Evolutionary conservation across 2,113 vertebrate genomes (phyloP), one percentile per base, ranked within the genome.

Genomic region (Rostratula benghalensis): DNA sequence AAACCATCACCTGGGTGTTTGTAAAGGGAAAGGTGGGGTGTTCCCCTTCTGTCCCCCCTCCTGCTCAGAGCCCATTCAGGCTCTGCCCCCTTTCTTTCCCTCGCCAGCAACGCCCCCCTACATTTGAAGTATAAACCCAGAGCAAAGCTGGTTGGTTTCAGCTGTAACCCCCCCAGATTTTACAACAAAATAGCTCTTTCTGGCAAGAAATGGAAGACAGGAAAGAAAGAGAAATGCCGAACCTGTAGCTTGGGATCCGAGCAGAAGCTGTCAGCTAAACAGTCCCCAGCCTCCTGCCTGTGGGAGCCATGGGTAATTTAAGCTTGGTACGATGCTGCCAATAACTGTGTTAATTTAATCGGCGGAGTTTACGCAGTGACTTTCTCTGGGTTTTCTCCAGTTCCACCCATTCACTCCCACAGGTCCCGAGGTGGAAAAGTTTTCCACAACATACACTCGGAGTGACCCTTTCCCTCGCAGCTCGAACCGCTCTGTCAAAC

Each of bases 321-420:
- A 91, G 82, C 71, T 86, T 4, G 0, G 43, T 53, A 53, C 7
- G 5, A 43, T 45, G 81, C 82, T 94, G 87, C 78, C 67, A 89
- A 24, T 76, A 94, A 90, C n/a, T 2, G 3, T 79, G 85, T 83
- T 86, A 39, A 56, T 68, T 94, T 83, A 80, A 77, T 43, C 16
- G 4, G 51, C 85, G 83, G 51, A 87, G 73, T 41, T 91, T 81
- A 83, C n/a, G 56, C 90, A 51, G 64, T 74, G 75, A 86, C 39
- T 94, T 94, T 87, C 86, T 83, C 70, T 33, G 71, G 82, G 67
- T 20, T 65, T 92, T 91, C 86, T 90, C 90, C 90, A 88, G 71
- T 90, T 96, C 86, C 22, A 74, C 71, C 43, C 85, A 74, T 86
- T 95, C 81, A 41, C 57, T 95, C 80, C 90, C 83, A 85, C 68